Evolutionary conservation across 2,888 invertebrate genomes (phyloP).

Genomic region (Archips crataeganus): DNA sequence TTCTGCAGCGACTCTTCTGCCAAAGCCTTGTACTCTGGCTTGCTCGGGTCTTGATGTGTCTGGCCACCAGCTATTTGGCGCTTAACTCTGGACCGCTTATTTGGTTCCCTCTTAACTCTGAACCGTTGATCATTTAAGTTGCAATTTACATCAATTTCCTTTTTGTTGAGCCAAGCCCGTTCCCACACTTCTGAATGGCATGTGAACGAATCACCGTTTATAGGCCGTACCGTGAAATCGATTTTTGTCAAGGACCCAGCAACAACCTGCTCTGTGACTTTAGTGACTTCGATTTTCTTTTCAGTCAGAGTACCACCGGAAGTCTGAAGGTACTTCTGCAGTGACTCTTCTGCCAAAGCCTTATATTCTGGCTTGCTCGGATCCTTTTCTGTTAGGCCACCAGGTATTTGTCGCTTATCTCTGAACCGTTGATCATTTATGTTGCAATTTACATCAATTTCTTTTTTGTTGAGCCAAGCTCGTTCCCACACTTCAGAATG

Average conservation of each 20-base stretch:
- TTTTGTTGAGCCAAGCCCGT: conserved; percentile 43
- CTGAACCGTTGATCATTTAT: conserved; percentile 28
- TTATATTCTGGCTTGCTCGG: conserved; percentile 28
- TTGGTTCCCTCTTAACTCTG: neutral
- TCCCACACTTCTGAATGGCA: conserved; percentile 46
- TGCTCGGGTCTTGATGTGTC: conserved; percentile 1
- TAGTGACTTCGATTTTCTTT: conserved; percentile 56
- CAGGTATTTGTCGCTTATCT: conserved; percentile 42
- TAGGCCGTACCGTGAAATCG: conserved; percentile 13
- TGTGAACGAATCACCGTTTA: conserved; percentile 14
- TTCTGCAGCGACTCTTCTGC: conserved; percentile 42
- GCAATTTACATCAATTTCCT: conserved; percentile 46
- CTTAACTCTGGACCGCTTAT: neutral
- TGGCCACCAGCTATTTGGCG: conserved; percentile 24
- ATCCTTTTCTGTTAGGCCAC: conserved; percentile 33
- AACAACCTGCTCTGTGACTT: conserved; percentile 71
- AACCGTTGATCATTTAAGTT: neutral
- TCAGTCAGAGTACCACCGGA: neutral
- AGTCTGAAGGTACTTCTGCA: conserved; percentile 29
- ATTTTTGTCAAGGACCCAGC: conserved; percentile 77
- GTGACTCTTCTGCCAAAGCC: conserved; percentile 36
- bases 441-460: conserved; percentile 54
- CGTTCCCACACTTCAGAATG: conserved; percentile 49
- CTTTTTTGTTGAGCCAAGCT: conserved; percentile 50
- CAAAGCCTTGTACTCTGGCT: conserved; percentile 27